Evolutionary conservation across 1,140 invertebrate genomes (phyloP), one percentile per base, ranked within the genome.

Genomic region (Scaptodrosophila lebanonensis): DNA sequence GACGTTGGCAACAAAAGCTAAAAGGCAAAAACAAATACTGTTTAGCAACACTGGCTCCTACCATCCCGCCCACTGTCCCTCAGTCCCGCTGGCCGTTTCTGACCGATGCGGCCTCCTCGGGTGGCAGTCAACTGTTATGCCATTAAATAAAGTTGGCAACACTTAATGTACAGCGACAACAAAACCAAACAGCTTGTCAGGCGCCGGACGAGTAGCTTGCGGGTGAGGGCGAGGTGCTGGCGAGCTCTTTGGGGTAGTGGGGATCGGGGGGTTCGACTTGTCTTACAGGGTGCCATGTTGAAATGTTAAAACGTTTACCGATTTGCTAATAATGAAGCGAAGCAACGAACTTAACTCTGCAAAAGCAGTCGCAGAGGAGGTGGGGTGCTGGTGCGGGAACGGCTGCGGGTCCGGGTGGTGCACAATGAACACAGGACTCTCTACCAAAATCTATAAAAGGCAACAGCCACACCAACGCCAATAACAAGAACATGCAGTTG

Each of bases 71-170:
- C 39, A 60, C 43, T 63, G 38, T 58, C 36, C 3, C 47, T 53
- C 22, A 53, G 7, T 5, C 7, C 16, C 9, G 15, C 12, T 32
- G 44, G 25, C 32, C 32, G n/a, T n/a, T n/a, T n/a, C n/a, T n/a
- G n/a, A n/a, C n/a, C n/a, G n/a, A 50, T 32, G 39, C 45, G 44
- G 13, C 32, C 6, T n/a, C 5, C 6, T 18, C 40, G 53, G 54
- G 53, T 59, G 45, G 56, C 63, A 79, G 79, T 84, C 79, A 84
- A 84, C 79, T 82, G 79, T 84, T 82, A 84, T 71, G 73, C 73
- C 82, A 84, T 84, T 84, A 84, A 84, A 84, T 84, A 84, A 84
- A 84, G 79, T 84, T 84, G 79, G 79, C 79, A 84, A 84, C 79
- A 84, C 79, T 84, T 84, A 84, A 84, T 79, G 79, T 72, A 83